Evolutionary conservation across 2,113 vertebrate genomes (phyloP).

Genomic region (Coptodon bakossiorum): DNA sequence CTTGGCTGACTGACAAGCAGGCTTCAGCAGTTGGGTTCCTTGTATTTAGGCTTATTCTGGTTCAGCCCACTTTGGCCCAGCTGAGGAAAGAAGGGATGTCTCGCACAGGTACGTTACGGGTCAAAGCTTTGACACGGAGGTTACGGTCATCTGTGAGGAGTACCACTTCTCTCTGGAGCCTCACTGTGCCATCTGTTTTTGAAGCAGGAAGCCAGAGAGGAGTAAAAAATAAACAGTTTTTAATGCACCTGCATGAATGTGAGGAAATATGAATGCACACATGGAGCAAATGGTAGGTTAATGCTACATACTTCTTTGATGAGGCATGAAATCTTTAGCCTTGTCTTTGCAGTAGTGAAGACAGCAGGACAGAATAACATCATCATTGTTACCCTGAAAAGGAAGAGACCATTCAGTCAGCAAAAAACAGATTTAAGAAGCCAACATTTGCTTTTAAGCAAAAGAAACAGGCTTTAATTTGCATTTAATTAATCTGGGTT

Average conservation of each 20-base stretch:
- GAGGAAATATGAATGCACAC: not conserved
- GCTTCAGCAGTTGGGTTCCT: slow-evolving; percentile 48
- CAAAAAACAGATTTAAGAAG: not conserved
- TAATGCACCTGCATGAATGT: not conserved
- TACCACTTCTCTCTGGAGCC: slow-evolving; percentile 87
- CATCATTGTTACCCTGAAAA: slow-evolving; percentile 92
- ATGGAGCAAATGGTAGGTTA: not conserved
- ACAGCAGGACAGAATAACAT: slow-evolving; percentile 74
- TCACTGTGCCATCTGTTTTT: slow-evolving; percentile 80
- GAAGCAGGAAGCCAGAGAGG: not conserved
- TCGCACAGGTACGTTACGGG: slow-evolving; percentile 91
- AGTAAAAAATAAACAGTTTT: not conserved
- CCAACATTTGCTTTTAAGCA: not conserved
- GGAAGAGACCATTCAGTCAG: not conserved
- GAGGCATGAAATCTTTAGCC: slow-evolving; percentile 91
- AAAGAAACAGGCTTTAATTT: not conserved
- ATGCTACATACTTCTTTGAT: slow-evolving; percentile 78
- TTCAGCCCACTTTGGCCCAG: slow-evolving; percentile 98
- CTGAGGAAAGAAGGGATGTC: slow-evolving; percentile 95
- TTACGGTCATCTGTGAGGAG: slow-evolving; percentile 95
- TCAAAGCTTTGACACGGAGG: slow-evolving; percentile 93
- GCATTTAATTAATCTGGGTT: not conserved
- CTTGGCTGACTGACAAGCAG: slow-evolving; percentile 48
- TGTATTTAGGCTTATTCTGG: not conserved
- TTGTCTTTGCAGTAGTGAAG: slow-evolving; percentile 96